A percentile compares a stretch with the other conserved stretches of the same genome.
phyloP scores from a whole-genome alignment of 2,797 vertebrate genomes.

The Cottoperca gobio region DNA sequence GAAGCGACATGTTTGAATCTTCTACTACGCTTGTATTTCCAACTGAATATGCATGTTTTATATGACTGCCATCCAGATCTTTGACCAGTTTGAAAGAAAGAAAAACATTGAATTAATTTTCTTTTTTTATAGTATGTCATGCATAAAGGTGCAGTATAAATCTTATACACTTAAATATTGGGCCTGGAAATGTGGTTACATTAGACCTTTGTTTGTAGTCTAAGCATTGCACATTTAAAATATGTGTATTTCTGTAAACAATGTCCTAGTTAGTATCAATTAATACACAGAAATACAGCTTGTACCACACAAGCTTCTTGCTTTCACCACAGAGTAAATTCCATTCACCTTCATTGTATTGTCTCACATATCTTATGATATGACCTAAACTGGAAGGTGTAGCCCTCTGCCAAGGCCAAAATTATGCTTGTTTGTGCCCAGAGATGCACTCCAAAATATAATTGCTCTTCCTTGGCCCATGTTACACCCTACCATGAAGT shows the following conservation, averaged over 20 bases:
- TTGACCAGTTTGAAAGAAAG: background rate
- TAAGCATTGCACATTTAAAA: background rate
- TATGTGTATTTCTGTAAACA: background rate
- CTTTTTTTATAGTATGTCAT: background rate
- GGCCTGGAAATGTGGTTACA: background rate
- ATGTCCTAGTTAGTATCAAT: background rate
- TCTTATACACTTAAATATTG: background rate
- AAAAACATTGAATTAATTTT: background rate
- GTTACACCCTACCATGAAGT: too few species aligned
- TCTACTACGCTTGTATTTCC: background rate
- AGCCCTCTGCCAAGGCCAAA: too few species aligned
- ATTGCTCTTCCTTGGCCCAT: too few species aligned
- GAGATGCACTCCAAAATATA: too few species aligned
- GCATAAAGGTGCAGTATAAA: background rate
- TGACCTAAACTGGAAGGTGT: background rate
- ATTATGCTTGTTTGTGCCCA: too few species aligned
- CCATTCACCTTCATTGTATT: background rate
- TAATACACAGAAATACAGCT: background rate
- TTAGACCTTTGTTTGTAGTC: background rate
- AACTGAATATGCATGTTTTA: background rate
- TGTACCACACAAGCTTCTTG: background rate
- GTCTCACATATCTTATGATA: background rate
- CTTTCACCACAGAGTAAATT: background rate
- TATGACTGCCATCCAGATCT: background rate
- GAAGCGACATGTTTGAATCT: conserved; percentile 6